phyloP scores from a whole-genome alignment of 2,888 invertebrate species.

The Arctia plantaginis region DNA sequence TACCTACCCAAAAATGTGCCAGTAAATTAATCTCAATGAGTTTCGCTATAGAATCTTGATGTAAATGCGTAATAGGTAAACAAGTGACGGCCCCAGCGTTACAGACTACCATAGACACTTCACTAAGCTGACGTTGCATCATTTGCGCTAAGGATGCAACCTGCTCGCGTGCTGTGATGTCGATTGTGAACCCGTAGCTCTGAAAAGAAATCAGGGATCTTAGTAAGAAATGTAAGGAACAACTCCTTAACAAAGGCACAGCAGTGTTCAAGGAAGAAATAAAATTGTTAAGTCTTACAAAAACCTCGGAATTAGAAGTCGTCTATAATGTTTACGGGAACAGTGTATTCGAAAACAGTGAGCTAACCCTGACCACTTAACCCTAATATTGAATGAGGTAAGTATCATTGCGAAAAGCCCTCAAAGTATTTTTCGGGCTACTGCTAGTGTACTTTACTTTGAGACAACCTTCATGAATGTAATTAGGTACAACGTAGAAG shows the following conservation, averaged over 20 bases:
- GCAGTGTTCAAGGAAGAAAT: not conserved
- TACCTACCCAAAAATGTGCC: conserved; percentile 78
- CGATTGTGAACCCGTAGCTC: conserved; percentile 79
- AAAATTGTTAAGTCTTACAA: too few species aligned
- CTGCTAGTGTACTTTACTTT: not conserved
- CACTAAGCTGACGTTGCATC: conserved; percentile 72
- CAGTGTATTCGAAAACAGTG: not conserved
- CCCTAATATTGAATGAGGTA: not conserved
- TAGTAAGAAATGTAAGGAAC: not conserved
- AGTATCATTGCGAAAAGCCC: not conserved
- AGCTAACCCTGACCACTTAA: not conserved
- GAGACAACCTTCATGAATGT: not conserved
- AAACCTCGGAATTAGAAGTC: not conserved
- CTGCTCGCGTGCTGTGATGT: conserved; percentile 80
- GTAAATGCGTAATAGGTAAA: conserved; percentile 68
- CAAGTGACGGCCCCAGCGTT: conserved; percentile 72
- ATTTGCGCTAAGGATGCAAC: conserved; percentile 73
- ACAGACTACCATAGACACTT: conserved; percentile 78
- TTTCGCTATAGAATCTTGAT: conserved; percentile 65
- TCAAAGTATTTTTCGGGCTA: not conserved
- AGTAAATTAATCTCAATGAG: conserved; percentile 75
- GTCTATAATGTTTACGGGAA: not conserved
- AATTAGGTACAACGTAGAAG: too few species aligned
- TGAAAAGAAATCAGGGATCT: conserved; percentile 41
- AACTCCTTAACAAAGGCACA: not conserved